Evolutionary conservation across 2,888 invertebrate species (phyloP).

Genomic region (Sisyra terminalis): DNA sequence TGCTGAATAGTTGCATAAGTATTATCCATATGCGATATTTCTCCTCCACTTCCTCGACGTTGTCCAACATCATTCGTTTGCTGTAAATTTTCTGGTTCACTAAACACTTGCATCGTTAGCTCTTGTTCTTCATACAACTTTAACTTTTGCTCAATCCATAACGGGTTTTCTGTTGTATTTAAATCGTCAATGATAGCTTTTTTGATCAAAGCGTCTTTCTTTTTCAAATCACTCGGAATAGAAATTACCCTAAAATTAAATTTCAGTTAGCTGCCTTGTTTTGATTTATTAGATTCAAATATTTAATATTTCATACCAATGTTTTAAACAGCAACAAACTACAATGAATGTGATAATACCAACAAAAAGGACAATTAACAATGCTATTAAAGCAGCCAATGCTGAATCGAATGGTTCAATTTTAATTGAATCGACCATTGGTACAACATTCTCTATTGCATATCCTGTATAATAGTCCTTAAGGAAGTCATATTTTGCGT

Average conservation of each 20-base stretch:
- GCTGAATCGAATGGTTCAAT: constrained; percentile 75
- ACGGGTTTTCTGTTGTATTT: constrained; percentile 80
- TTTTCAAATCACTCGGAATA: constrained; percentile 63
- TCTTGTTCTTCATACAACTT: constrained; percentile 85
- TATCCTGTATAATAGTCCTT: constrained; percentile 61
- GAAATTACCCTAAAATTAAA: constrained; percentile 47
- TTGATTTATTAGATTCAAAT: background rate
- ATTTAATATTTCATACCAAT: constrained; percentile 39
- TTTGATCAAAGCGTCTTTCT: constrained; percentile 68
- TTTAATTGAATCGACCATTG: constrained; percentile 44
- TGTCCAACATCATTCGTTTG: constrained; percentile 24
- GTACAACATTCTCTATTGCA: constrained; percentile 58
- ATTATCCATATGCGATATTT: constrained; percentile 44
- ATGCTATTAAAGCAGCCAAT: constrained; percentile 67
- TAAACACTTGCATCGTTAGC: constrained; percentile 84
- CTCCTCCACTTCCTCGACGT: constrained; percentile 29
- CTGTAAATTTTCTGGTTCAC: constrained; percentile 42
- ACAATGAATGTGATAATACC: constrained; percentile 75
- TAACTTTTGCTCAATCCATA: constrained; percentile 84
- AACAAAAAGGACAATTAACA: constrained; percentile 69
- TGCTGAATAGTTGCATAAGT: constrained; percentile 69
- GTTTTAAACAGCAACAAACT: constrained; percentile 74
- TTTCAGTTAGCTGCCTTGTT: too few relatives aligned
- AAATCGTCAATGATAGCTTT: constrained; percentile 71
- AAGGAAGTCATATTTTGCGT: constrained; percentile 70